Evolutionary conservation across 2,797 vertebrate species (phyloP), one percentile per base, ranked within the genome.

Genomic region (Bovichtus diacanthus): DNA sequence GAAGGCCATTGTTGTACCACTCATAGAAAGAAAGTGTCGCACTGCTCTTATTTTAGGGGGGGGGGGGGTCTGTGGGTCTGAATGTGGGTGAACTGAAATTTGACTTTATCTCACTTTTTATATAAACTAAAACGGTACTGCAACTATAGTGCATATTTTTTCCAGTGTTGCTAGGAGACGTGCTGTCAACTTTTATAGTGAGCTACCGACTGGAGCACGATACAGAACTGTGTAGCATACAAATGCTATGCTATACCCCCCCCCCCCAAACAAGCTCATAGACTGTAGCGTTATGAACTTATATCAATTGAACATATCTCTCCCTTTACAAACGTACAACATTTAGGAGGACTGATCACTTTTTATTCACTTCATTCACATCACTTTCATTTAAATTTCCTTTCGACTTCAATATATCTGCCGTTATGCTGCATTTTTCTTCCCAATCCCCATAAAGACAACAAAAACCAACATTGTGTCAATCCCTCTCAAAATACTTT

Each of bases 1-100:
- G 90, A 93, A 92, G 90, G 88, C 86, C 91, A 88, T 93, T 80
- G 86, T 76, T 84, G 80, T 71, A 70, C 49, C 12, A 47, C 65
- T 75, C 75, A 60, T 41, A 69, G 68, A 82, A 29, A 85, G 51
- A 76, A 56, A 80, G 56, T 60, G 67, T 58, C 2, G 18, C 63
- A 55, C 44, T 56, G 74, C 67, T 87, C 54, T 83, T 84, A 76
- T 58, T 89, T 80, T 70, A 76, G 50, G 18, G 10, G 44, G 25
- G 9, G 44, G 21, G 46, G 47, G 15, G 60, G 53, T 64, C 51
- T 56, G 25, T 55, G 56, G 67, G 72, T 73, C 62, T 56, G 49
- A 62, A 65, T 67, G 41, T 23, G 27, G 38, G 16, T n/a, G 2
- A 39, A 58, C 9, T 44, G 1, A 49, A 60, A 59, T 49, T 44